These are phyloP conservation scores for Sceloporus tristichus DNA, from an alignment of 2,113 vertebrate genomes.

Conservation along the genomic window DNA sequence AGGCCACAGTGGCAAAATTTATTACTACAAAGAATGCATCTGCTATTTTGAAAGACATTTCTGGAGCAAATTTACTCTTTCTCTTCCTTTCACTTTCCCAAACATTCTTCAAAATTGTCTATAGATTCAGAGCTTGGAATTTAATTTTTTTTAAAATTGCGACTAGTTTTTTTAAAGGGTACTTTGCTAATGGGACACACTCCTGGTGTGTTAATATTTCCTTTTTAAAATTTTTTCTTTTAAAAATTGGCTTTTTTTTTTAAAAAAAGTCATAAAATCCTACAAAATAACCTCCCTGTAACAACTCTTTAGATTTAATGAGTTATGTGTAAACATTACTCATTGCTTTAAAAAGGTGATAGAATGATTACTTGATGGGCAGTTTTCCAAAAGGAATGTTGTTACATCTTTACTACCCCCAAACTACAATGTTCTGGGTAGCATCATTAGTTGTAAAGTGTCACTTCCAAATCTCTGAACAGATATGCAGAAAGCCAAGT, in stretches of 20 bases:
- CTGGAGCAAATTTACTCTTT: slow-evolving; percentile 55
- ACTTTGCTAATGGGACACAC: not conserved
- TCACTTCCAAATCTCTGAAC: too few species aligned
- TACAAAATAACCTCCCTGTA: not conserved
- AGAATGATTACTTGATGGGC: too few species aligned
- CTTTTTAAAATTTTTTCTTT: not conserved
- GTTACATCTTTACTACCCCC: too few species aligned
- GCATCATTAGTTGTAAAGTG: too few species aligned
- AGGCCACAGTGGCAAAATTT: slow-evolving; percentile 8
- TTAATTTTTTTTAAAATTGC: too few species aligned
- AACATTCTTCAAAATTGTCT: not conserved
- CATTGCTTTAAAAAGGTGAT: too few species aligned
- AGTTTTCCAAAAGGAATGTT: too few species aligned
- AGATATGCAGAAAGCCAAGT: not conserved
- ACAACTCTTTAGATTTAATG: not conserved
- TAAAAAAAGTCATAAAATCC: too few species aligned
- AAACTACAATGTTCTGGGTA: too few species aligned
- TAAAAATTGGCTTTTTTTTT: not conserved
- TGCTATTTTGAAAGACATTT: slow-evolving; percentile 63
- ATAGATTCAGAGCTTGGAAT: not conserved
- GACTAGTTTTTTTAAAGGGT: too few species aligned
- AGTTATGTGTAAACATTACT: not conserved
- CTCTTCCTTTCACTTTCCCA: not conserved
- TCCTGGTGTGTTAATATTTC: not conserved
- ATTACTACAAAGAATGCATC: not conserved